A percentile compares a stretch with the other conserved stretches of the same genome.
These are phyloP conservation scores for Apotomis capreana DNA, from an alignment of 2,888 invertebrate species.

Conservation along the genomic window DNA sequence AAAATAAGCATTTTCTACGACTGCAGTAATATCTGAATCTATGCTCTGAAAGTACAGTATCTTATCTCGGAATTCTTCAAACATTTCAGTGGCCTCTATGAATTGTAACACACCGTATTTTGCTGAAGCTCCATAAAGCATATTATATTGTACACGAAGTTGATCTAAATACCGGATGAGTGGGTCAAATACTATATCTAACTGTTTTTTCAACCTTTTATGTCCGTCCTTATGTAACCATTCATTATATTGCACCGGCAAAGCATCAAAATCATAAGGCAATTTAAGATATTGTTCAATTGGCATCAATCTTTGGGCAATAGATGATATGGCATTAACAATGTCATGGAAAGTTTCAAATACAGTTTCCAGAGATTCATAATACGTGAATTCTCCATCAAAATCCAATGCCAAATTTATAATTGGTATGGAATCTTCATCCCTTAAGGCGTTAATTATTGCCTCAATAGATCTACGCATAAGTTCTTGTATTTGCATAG, in stretches of 20 bases:
- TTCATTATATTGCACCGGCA: constrained; percentile 84
- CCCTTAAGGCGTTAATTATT: constrained; percentile 81
- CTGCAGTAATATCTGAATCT: constrained; percentile 84
- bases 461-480: constrained; percentile 87
- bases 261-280: constrained; percentile 71
- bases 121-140: constrained; percentile 80
- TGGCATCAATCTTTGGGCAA: constrained; percentile 84
- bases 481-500: constrained; percentile 85
- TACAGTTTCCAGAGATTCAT: constrained; percentile 84
- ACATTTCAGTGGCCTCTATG: constrained; percentile 78
- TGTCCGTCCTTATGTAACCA: constrained; percentile 82
- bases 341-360: constrained; percentile 82
- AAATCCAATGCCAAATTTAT: constrained; percentile 84
- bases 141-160: constrained; percentile 82
- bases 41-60: constrained; percentile 85
- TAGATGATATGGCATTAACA: constrained; percentile 79
- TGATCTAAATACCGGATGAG: constrained; percentile 81
- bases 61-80: constrained; percentile 84
- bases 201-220: constrained; percentile 74
- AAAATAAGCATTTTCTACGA: constrained; percentile 87
- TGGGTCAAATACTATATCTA: constrained; percentile 82
- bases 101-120: constrained; percentile 74
- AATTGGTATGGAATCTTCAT: constrained; percentile 83
- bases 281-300: constrained; percentile 79
- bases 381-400: constrained; percentile 80